A percentile compares a stretch with the other conserved stretches of the same genome.
Evolutionary conservation across 2,888 invertebrate species (phyloP).

Genomic region (Cheilosia soror): DNA sequence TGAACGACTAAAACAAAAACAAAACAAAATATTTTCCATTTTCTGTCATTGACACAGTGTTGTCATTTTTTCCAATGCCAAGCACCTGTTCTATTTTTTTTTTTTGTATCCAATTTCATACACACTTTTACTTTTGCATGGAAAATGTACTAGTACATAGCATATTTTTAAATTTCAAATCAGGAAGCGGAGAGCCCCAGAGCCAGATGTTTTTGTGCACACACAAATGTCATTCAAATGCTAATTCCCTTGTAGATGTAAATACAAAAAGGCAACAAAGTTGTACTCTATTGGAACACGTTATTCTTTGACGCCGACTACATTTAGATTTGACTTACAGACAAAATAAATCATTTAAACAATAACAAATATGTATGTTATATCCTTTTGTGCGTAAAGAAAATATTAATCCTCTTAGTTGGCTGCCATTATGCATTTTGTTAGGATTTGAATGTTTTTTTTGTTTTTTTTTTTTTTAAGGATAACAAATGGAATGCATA

Average conservation of each 20-base stretch:
- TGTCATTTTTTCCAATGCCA: constrained; percentile 35
- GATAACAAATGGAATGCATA: constrained; percentile 48
- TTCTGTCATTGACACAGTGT: constrained; percentile 28
- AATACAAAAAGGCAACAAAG: constrained; percentile 2
- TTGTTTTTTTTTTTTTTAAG: not conserved
- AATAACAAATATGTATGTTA: not conserved
- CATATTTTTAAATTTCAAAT: constrained; percentile 42
- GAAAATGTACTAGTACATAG: constrained; percentile 27
- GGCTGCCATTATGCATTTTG: not conserved
- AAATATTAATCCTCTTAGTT: constrained; percentile 19
- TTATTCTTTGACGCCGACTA: not conserved
- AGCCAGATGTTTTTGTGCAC: constrained; percentile 46
- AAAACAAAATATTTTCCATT: constrained; percentile 27
- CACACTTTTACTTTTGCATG: constrained; percentile 53
- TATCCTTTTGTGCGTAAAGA: not conserved
- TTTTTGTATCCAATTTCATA: constrained; percentile 14
- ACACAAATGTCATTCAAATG: constrained; percentile 54
- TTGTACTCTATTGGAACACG: constrained; percentile 2
- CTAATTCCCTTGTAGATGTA: constrained; percentile 32
- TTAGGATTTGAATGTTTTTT: constrained; percentile 7
- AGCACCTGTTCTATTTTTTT: constrained; percentile 36
- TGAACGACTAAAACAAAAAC: constrained; percentile 27
- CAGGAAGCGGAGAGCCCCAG: constrained; percentile 47
- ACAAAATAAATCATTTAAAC: not conserved
- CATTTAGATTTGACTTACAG: constrained; percentile 23